Evolutionary conservation across 2,888 invertebrate genomes (phyloP).

Genomic region (Tetragonula carbonaria): DNA sequence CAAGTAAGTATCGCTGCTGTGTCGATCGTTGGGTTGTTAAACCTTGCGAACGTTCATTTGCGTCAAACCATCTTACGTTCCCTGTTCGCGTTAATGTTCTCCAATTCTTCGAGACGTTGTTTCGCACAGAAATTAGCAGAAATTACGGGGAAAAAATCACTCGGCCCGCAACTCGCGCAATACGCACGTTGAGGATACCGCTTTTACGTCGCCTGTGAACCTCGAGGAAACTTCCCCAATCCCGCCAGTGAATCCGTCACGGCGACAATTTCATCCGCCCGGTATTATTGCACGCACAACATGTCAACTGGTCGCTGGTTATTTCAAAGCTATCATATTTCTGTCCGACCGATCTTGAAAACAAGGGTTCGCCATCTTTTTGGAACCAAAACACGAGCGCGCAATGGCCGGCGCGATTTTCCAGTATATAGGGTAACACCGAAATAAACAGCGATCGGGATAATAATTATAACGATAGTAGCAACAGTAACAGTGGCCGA

Average conservation of each 20-base stretch:
- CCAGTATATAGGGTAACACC: constrained; percentile 18
- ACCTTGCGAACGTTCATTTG: constrained; percentile 27
- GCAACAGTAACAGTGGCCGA: too few species aligned
- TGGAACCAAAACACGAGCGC: constrained; percentile 77
- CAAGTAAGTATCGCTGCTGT: constrained; percentile 48
- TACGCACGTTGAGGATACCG: constrained; percentile 52
- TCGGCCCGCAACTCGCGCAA: constrained; percentile 14
- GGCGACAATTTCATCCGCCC: constrained; percentile 23
- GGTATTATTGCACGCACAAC: constrained; percentile 30
- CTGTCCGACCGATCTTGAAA: constrained; percentile 72
- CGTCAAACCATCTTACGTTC: constrained; percentile 35
- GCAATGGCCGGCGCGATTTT: constrained; percentile 75
- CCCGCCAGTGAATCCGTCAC: constrained; percentile 18
- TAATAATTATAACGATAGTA: too few species aligned
- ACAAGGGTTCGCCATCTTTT: constrained; percentile 81
- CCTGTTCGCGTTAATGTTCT: neutral
- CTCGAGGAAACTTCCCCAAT: constrained; percentile 17
- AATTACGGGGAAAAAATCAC: constrained; percentile 44
- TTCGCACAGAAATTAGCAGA: constrained; percentile 48
- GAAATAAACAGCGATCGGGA: neutral
- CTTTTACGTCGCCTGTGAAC: constrained; percentile 42
- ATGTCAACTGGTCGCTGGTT: constrained; percentile 63
- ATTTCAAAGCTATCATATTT: constrained; percentile 62
- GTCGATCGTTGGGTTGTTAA: constrained; percentile 26
- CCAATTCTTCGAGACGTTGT: neutral